A percentile compares a stretch with the other conserved stretches of the same genome.
Conservation (phyloP, 2,888 invertebrate genomes). For the Amitus sp. region DNA sequence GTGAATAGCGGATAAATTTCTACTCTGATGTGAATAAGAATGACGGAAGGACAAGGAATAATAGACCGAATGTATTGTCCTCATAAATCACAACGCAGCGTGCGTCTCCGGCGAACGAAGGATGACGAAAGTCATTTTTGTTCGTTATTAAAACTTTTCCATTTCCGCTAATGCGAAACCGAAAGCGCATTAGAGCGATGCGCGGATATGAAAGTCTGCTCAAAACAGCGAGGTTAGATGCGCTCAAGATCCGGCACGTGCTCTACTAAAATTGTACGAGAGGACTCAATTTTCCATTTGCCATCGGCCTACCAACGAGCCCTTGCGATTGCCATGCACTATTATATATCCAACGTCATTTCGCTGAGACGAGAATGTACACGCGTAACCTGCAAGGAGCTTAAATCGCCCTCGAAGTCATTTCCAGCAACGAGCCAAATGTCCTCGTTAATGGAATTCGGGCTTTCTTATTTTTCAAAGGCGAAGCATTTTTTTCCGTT, state of each 20-base stretch:
- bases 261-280: conserved; percentile 56
- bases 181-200: conserved; percentile 45
- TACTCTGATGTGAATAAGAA: neutral
- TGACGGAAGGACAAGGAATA: neutral
- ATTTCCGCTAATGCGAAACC: conserved; percentile 53
- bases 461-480: conserved; percentile 7
- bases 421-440: neutral
- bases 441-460: conserved; percentile 3
- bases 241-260: conserved; percentile 47
- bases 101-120: neutral
- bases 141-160: conserved; percentile 46
- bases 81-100: conserved; percentile 1
- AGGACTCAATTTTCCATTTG: conserved; percentile 60
- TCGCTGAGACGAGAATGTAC: conserved; percentile 3
- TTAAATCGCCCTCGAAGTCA: conserved; percentile 3
- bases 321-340: neutral
- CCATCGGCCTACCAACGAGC: conserved; percentile 24
- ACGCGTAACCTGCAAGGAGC: conserved; percentile 4
- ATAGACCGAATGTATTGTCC: neutral
- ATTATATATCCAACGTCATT: neutral
- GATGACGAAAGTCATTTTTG: neutral
- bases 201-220: conserved; percentile 21
- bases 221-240: conserved; percentile 40
- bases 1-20: no score
- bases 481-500: neutral